Evolutionary conservation across 2,113 vertebrate genomes (phyloP), one percentile per base, ranked within the genome.

Genomic region (Dasyurus viverrinus): DNA sequence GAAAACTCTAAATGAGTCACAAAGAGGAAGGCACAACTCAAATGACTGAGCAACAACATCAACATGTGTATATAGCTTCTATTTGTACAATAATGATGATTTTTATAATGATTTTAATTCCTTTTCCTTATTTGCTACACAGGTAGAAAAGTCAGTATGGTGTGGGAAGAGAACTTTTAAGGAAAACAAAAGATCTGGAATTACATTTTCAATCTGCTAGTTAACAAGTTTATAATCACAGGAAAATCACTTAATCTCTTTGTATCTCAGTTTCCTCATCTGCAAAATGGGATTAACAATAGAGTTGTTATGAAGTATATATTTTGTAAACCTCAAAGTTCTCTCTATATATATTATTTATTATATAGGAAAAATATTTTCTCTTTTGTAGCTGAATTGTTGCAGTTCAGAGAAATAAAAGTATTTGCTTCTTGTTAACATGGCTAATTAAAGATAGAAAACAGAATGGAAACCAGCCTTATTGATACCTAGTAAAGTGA

Each of bases 381-480:
- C 50, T 36, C 24, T 42, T 94, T 94, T 95, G 46, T 24, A 11
- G 93, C 2, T 76, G 50, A 93, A 42, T 84, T 52, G 4, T 14
- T 68, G 84, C 50, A 96, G 92, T 3, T 93, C 23, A 14, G 46
- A 95, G 9, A 90, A n/a, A 91, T 93, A 90, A 53, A 94, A 53
- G 53, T n/a, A 36, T 48, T 89, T 89, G 91, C 94, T 92, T 53
- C 11, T 48, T 27, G 2, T 47, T 47, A 47, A 68, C 25, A 76
- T 53, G 89, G 1, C 19, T 60, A 42, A 50, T 93, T 52, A 55
- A 48, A 42, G 30, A 91, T 19, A 89, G 8, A 6, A 26, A 26
- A 14, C 0, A 14, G 23, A 30, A 46, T 90, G 89, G 57, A 50
- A 42, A n/a, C 54, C 36, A 47, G 47, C 25, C 92, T 53, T 94